Base-by-base conservation (phyloP, 2,797 vertebrate genomes). In the Amniataba percoides region DNA sequence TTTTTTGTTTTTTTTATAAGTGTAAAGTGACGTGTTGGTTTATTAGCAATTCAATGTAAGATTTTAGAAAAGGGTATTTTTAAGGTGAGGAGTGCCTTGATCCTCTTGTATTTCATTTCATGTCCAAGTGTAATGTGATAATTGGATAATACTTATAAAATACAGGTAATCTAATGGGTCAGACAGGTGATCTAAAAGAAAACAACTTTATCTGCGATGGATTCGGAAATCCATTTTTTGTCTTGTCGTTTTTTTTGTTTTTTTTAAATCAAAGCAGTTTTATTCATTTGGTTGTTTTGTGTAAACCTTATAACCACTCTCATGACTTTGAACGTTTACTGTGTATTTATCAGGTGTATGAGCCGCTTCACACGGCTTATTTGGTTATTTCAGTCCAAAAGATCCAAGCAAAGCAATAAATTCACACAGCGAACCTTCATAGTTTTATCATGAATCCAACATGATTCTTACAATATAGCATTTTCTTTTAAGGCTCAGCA, bases 401-500 rank as follows among this genome's bases (percentile, higher is more conserved):
- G 13, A 1, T 66, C 14, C 19, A 48, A 39, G 4, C 27, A 23
- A 21, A 52, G 11, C 43, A 25, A 3, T 61, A 60, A 21, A 36
- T 64, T 43, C 46, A 42, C 40, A 56, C 14, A 75, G 61, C 78
- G 59, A 69, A 57, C 36, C 3, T 59, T 23, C 56, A 40, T 46
- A 77, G 57, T 48, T 64, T 52, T 42, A 46, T 42, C 57, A 8
- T 18, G 2, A 13, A 36, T 48, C 23, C 36, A 46, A 36, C 57
- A 8, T 18, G 2, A 13, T 36, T 48, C 23, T 64, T 21, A 15
- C 27, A n/a, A 5, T 49, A 56, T 25, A 40, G 8, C 67, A 4
- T 45, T 57, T 63, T 53, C 7, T 58, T 49, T 49, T 8, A 13
- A 55, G 11, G 21, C 2, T 8, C 2, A 14, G 27, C 59, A 48